Conservation (phyloP, 2,888 invertebrate genomes). For the Brachypalpus laphriformis region DNA sequence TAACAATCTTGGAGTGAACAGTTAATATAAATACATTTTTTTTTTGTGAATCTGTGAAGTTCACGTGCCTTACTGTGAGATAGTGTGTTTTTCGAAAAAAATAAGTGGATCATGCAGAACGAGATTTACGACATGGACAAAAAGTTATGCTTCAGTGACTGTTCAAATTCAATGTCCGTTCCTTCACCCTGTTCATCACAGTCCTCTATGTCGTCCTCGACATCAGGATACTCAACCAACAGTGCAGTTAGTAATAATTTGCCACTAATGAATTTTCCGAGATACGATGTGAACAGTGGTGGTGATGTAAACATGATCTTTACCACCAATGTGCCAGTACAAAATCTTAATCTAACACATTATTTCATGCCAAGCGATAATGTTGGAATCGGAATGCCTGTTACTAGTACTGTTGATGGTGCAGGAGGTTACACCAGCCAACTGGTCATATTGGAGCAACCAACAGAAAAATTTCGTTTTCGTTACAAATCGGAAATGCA, state of each 20-base stretch:
- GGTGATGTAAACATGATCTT: conserved; percentile 40
- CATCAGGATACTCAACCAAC: conserved; percentile 50
- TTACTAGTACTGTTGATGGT: neutral
- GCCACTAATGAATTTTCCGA: neutral
- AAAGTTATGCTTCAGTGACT: conserved; percentile 45
- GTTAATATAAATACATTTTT: neutral
- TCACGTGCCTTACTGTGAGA: conserved; percentile 34
- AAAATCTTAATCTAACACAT: conserved; percentile 14
- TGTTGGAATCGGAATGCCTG: neutral
- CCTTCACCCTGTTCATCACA: conserved; percentile 56
- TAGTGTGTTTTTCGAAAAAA: neutral
- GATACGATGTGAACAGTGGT: conserved; percentile 16
- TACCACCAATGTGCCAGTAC: neutral
- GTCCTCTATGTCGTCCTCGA: conserved; percentile 55
- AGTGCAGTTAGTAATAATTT: neutral
- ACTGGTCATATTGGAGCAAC: conserved; percentile 88
- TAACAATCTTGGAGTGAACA: conserved; percentile 43
- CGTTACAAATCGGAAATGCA: conserved; percentile 94
- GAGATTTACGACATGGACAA: conserved; percentile 67
- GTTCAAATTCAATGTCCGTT: conserved; percentile 43
- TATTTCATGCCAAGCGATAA: neutral
- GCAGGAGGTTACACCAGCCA: conserved; percentile 80
- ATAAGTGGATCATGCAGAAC: conserved; percentile 52
- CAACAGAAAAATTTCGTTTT: conserved; percentile 91
- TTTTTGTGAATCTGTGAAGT: conserved; percentile 1